Conservation (phyloP, 2,888 invertebrate species). For the Vandiemenella viatica region DNA sequence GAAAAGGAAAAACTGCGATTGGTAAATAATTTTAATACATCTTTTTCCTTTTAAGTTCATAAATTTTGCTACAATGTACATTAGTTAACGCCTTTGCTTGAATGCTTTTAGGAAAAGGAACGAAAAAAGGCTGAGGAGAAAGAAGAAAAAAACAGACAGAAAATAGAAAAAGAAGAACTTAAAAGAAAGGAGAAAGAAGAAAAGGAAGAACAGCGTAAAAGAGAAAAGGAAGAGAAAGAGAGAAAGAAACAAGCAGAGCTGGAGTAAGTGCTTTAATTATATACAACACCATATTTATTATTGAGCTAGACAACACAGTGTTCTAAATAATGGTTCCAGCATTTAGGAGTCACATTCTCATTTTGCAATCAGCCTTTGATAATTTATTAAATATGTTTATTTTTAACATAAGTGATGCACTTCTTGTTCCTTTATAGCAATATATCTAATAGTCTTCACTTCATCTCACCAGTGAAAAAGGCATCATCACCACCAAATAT, state of each 20-base stretch:
- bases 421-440: no score
- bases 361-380: neutral
- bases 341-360: neutral
- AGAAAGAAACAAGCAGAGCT: constrained; percentile 26
- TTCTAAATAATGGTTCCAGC: neutral
- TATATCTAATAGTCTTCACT: no score
- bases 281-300: neutral
- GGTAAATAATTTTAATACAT: constrained; percentile 28
- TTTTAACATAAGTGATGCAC: no score
- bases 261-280: constrained; percentile 27
- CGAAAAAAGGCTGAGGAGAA: constrained; percentile 33
- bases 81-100: neutral
- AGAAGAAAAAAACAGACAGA: constrained; percentile 28
- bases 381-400: neutral
- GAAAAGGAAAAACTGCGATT: constrained; percentile 36
- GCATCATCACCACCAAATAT: no score
- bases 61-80: neutral
- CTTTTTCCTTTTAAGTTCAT: constrained; percentile 24
- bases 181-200: constrained; percentile 28
- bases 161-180: constrained; percentile 38
- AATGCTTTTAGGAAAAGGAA: constrained; percentile 27
- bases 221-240: constrained; percentile 27
- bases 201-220: constrained; percentile 22
- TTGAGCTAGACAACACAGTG: no score
- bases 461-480: no score